Base-by-base conservation (phyloP, 2,888 invertebrate genomes). In the Alentia gelatinosa region DNA sequence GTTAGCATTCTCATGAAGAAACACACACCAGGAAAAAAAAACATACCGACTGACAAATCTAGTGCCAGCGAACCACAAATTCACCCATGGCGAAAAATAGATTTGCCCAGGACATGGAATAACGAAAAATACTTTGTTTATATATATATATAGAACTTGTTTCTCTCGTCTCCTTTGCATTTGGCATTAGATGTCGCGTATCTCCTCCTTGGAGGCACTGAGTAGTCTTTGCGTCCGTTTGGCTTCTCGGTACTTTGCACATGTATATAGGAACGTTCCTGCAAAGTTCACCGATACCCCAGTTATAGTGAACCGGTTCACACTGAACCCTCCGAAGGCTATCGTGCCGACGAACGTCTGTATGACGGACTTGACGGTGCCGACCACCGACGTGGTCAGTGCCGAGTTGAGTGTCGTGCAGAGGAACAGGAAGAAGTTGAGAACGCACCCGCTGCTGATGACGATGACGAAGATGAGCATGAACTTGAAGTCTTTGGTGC, bases 351-450 rank as follows among this genome's bases (percentile, higher is more conserved):
- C 93, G 9, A 95, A 84, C 15, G 96, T 96, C 93, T 96, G 96
- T 12, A 95, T 93, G 35, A 96, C 94, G 47, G 96, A 96, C 92
- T 96, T 96, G 15, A 96, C 92, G 0, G 96, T 95, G 5, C 96
- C 96, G 0, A 96, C 95, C 4, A 96, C 94, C 93, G 96, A 96
- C 0, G 96, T 96, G 1, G 96, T 96, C 50, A 96, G 93, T 0
- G 96, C 96, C 9, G 96, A 96, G 75, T 96, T 96, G 91, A 96
- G 93, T 56, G 95, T 95, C 0, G 96, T 96, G 93, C 96, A 96
- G 79, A 96, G 94, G 93, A 96, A 96, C 89, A 96, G 93, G 0
- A 96, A 95, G 93, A 96, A 96, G 93, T 96, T 96, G 42, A 96
- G 93, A 23, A 96, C 92, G 89, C 95, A 95, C 0, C 96, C 96